Evolutionary conservation across 2,888 invertebrate genomes (phyloP), one percentile per base, ranked within the genome.

Genomic region (Cyaniris semiargus): DNA sequence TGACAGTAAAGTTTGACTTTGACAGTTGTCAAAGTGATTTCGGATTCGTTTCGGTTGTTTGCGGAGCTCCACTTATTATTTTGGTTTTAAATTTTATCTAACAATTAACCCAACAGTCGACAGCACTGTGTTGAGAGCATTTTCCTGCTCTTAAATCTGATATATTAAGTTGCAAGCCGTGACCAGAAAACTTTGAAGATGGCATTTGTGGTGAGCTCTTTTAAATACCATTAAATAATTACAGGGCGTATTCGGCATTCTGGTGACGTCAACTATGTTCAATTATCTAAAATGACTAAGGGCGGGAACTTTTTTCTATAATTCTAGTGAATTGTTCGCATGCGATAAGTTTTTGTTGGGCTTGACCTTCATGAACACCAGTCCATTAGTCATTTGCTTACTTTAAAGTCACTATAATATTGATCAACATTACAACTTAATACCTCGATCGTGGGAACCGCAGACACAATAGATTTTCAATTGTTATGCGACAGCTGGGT

Each of bases 161-260:
- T 27, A 66, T 15, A 27, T 66, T 15, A 23, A 27, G 66, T 66
- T 23, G 21, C 15, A 27, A 66, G 7, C 31, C 15, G 66, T 6
- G 13, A 66, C 15, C 15, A 66, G 6, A 27, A 6, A 27, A 27
- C 66, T 66, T 66, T 66, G 15, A 53, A 74, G 74, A 74, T 74
- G 74, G 53, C 74, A 48, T 74, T 74, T n/a, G 27, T 53, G 74
- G 74, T 74, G 53, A 74, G 74, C 34, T 38, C 31, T 72, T 72
- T 60, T 58, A 48, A 75, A 76, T 74, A 48, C 15, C 1, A 27
- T 27, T 78, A 44, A 70, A 76, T 78, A 76, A 80, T 75, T 76
- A 70, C 78, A 80, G 86, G 85, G 84, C 83, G 86, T 82, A 70
- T 80, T 80, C 80, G 83, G 86, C 82, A 66, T 80, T 80, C 80